Evolutionary conservation across 2,888 invertebrate genomes (phyloP).

Genomic region (Metopia argyrocephala): DNA sequence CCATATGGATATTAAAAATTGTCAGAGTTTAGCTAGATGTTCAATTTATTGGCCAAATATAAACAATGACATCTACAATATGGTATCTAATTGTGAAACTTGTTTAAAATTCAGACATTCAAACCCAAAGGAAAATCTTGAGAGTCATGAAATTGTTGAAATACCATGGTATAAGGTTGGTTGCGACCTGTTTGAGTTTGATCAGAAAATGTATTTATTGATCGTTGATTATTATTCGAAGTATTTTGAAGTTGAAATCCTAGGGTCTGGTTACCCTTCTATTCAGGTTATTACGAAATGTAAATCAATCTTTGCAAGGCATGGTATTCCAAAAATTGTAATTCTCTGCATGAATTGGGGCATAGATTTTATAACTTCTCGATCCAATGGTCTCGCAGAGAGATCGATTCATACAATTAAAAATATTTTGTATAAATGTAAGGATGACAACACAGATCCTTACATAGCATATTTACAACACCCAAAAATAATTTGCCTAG

Average conservation of each 20-base stretch:
- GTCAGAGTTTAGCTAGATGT: constrained; percentile 31
- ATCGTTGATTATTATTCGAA: constrained; percentile 39
- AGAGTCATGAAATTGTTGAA: constrained; percentile 17
- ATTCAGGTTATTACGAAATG: constrained; percentile 6
- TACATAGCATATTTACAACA: constrained; percentile 44
- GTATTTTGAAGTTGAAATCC: constrained; percentile 4
- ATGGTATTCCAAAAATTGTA: constrained; percentile 51
- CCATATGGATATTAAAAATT: constrained; percentile 44
- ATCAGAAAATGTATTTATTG: neutral
- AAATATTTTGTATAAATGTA: constrained; percentile 46
- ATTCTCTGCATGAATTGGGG: constrained; percentile 46
- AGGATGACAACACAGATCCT: constrained; percentile 40
- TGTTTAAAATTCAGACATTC: constrained; percentile 29
- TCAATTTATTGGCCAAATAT: constrained; percentile 58
- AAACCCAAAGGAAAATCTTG: constrained; percentile 8
- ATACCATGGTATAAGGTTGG: constrained; percentile 44
- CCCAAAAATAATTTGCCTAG: constrained; percentile 21
- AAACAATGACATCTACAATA: constrained; percentile 48
- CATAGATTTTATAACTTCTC: constrained; percentile 54
- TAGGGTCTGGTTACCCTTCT: neutral
- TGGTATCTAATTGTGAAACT: constrained; percentile 46
- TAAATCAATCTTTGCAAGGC: constrained; percentile 59
- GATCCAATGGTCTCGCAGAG: constrained; percentile 61
- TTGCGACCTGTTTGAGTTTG: constrained; percentile 42
- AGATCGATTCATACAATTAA: constrained; percentile 34